Conservation (phyloP, 2,113 vertebrate genomes). For the Neogale vison region DNA sequence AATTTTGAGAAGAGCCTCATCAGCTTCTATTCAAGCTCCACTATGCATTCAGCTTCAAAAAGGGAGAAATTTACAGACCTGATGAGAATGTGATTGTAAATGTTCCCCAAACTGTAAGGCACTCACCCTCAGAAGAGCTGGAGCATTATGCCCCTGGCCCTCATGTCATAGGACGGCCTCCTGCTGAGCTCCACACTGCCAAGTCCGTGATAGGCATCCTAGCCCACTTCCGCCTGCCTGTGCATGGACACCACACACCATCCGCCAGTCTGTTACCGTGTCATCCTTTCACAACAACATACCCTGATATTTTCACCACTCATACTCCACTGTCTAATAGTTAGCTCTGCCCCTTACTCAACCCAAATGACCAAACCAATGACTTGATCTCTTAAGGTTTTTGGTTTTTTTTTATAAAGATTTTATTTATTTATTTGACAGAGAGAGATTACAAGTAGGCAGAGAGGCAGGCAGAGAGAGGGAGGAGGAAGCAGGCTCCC, state of each 20-base stretch:
- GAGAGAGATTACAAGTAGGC: no score
- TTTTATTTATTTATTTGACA: no score
- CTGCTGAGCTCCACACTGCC: not conserved
- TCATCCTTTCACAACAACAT: not conserved
- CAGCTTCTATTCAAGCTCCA: not conserved
- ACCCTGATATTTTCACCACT: not conserved
- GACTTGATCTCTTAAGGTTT: not conserved
- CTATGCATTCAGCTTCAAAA: not conserved
- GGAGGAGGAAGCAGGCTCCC: no score
- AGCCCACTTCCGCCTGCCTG: not conserved
- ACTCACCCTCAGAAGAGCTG: not conserved
- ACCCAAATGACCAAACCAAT: not conserved
- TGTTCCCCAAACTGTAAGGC: not conserved
- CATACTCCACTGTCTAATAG: not conserved
- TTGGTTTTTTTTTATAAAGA: no score
- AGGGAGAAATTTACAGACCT: not conserved
- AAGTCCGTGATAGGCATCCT: not conserved
- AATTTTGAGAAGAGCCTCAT: not conserved
- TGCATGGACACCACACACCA: no score
- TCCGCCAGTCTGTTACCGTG: not conserved
- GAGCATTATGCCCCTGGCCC: not conserved
- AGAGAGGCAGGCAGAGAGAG: no score
- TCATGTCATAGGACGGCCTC: fast-evolving
- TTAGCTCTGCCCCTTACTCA: not conserved
- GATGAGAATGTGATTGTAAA: not conserved